phyloP scores from a whole-genome alignment of 2,888 invertebrate species.

The Xanthia togata region DNA sequence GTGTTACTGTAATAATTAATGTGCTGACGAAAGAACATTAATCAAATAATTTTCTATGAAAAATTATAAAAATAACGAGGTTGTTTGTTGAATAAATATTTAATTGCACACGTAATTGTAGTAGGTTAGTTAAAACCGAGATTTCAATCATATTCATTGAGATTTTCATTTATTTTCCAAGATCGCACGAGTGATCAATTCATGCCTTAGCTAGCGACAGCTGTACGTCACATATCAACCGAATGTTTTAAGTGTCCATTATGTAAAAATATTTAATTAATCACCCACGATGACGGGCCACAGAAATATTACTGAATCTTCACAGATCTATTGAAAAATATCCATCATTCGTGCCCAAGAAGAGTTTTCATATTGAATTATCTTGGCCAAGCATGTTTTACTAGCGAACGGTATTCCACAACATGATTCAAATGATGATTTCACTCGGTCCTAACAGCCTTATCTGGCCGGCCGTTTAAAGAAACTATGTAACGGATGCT shows the following conservation, averaged over 20 bases:
- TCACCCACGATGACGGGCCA: neutral
- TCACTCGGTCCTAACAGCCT: neutral
- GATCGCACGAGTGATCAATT: neutral
- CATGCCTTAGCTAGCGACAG: neutral
- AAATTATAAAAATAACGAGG: slow-evolving; percentile 10
- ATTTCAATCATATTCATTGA: neutral
- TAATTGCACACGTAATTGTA: slow-evolving; percentile 6
- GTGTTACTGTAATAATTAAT: neutral
- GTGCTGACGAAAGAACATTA: slow-evolving; percentile 15
- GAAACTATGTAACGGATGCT: slow-evolving; percentile 9
- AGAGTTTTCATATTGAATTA: neutral
- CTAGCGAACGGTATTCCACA: slow-evolving; percentile 11
- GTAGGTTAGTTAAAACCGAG: neutral
- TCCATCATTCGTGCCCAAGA: no score
- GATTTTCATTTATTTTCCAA: slow-evolving; percentile 23
- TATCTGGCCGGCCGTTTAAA: slow-evolving; percentile 6
- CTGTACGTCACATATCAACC: neutral
- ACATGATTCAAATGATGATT: slow-evolving; percentile 13
- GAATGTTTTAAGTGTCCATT: neutral
- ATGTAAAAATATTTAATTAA: neutral
- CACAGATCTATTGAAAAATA: neutral
- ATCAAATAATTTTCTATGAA: slow-evolving; percentile 16
- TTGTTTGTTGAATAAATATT: slow-evolving; percentile 4
- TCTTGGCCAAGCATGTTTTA: slow-evolving; percentile 2
- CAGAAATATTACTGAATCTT: neutral